These are phyloP conservation scores for Sebastes nivosus DNA, from an alignment of 2,797 vertebrate genomes.

Conservation along the genomic window DNA sequence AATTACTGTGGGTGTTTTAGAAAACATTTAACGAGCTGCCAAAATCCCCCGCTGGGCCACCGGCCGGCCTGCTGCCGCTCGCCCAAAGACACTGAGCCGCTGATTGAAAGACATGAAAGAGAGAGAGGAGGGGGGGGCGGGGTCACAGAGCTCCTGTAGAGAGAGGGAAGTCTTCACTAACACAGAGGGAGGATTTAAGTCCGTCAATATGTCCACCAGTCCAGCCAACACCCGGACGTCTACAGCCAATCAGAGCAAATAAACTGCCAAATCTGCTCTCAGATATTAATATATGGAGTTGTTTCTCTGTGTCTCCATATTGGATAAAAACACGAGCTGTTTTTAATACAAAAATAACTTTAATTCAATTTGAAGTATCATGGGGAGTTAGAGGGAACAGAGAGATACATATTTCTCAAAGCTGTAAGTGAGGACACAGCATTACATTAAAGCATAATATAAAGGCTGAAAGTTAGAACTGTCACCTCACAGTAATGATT, in stretches of 20 bases:
- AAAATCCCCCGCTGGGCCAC: slow-evolving; percentile 57
- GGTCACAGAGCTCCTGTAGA: slow-evolving; percentile 27
- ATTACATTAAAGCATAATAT: background rate
- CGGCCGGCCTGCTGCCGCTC: slow-evolving; percentile 25
- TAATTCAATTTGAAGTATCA: background rate
- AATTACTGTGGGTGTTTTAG: slow-evolving; percentile 68
- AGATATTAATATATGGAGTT: background rate
- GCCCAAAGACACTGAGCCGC: background rate
- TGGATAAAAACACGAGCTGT: background rate
- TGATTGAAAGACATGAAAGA: slow-evolving; percentile 36
- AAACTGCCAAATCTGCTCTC: background rate
- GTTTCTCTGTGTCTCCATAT: background rate
- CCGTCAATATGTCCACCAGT: slow-evolving; percentile 10
- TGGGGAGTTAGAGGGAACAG: background rate
- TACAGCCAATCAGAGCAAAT: background rate
- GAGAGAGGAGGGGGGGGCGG: background rate
- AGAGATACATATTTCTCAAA: background rate
- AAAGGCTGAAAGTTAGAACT: background rate
- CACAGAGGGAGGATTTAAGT: slow-evolving; percentile 17
- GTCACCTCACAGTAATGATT: background rate
- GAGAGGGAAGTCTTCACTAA: slow-evolving; percentile 25
- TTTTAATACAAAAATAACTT: background rate
- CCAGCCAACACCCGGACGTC: background rate
- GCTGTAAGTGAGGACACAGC: background rate
- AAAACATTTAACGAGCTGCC: slow-evolving; percentile 72